Percentiles rank a stretch among this genome's conserved stretches.
Evolutionary conservation across 2,888 invertebrate genomes (phyloP).

Genomic region (Caenorhabditis japonica): DNA sequence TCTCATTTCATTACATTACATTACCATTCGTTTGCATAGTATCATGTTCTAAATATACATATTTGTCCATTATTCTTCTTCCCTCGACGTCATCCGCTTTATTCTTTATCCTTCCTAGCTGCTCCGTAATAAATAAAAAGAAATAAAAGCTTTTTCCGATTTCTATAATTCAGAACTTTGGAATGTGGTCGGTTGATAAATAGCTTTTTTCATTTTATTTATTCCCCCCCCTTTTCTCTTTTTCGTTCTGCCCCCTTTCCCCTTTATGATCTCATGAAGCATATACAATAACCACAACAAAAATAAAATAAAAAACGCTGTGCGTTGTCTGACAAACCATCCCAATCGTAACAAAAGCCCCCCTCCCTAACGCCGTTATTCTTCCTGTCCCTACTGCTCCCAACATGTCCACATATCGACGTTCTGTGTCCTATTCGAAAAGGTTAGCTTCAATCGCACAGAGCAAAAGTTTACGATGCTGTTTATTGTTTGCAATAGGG

Average conservation of each 20-base stretch:
- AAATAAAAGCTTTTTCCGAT: slow-evolving; percentile 35
- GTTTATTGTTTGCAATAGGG: not conserved
- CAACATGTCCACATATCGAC: slow-evolving; percentile 32
- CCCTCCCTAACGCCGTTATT: too few species aligned
- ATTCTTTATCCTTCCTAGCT: too few species aligned
- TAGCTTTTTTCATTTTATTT: slow-evolving; percentile 18
- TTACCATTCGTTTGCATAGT: slow-evolving; percentile 42
- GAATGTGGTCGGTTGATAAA: slow-evolving; percentile 28
- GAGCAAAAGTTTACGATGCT: too few species aligned
- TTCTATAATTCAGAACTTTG: slow-evolving; percentile 52
- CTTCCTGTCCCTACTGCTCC: slow-evolving; percentile 15
- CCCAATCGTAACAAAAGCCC: slow-evolving; percentile 41
- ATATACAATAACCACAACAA: slow-evolving; percentile 35
- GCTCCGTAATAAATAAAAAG: slow-evolving; percentile 1
- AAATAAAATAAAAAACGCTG: too few species aligned
- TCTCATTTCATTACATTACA: not conserved
- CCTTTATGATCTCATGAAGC: slow-evolving; percentile 24
- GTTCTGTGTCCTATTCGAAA: slow-evolving; percentile 31
- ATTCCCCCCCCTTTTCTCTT: slow-evolving; percentile 21
- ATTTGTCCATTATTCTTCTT: slow-evolving; percentile 7
- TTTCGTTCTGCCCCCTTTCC: too few species aligned
- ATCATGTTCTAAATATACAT: slow-evolving; percentile 35
- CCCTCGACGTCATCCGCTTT: slow-evolving; percentile 6
- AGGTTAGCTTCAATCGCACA: slow-evolving; percentile 9
- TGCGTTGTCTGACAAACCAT: too few species aligned